Percentiles rank a stretch among this genome's conserved stretches.
phyloP scores from a whole-genome alignment of 2,888 invertebrate species.

The Caenorhabditis doughertyi region DNA sequence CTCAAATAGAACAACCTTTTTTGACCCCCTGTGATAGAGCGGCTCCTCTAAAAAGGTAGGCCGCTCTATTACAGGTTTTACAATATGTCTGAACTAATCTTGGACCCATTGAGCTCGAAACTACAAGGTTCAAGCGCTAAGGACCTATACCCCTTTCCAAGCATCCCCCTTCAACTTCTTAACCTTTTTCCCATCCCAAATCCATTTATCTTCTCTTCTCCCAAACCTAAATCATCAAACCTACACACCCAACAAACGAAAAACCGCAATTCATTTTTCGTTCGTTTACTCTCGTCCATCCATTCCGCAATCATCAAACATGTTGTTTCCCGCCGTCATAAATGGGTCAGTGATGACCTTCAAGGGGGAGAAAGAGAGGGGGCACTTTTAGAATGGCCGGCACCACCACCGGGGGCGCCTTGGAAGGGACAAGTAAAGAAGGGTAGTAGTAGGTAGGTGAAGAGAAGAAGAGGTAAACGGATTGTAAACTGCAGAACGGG shows the following conservation, averaged over 20 bases:
- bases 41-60: too few species aligned
- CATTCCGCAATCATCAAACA: slow-evolving; percentile 27
- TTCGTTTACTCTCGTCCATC: background rate
- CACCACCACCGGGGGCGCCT: background rate
- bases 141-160: background rate
- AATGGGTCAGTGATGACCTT: slow-evolving; percentile 60
- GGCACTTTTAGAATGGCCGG: background rate
- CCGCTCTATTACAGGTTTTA: too few species aligned
- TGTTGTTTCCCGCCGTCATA: slow-evolving; percentile 55
- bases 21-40: too few species aligned
- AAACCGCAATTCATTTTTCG: background rate
- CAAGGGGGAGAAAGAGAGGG: too few species aligned
- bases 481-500: background rate
- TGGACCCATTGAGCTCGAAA: too few species aligned
- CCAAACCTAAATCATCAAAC: too few species aligned
- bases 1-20: too few species aligned
- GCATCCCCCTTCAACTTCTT: background rate
- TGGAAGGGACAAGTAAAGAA: background rate
- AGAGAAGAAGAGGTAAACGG: background rate
- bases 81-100: too few species aligned
- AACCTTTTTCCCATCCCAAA: slow-evolving; percentile 9
- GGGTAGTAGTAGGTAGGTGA: background rate
- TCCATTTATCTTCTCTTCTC: slow-evolving; percentile 9
- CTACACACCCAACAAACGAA: background rate
- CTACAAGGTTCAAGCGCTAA: too few species aligned